phyloP scores from a whole-genome alignment of 2,888 invertebrate genomes.

The Drosophila kuntzei region DNA sequence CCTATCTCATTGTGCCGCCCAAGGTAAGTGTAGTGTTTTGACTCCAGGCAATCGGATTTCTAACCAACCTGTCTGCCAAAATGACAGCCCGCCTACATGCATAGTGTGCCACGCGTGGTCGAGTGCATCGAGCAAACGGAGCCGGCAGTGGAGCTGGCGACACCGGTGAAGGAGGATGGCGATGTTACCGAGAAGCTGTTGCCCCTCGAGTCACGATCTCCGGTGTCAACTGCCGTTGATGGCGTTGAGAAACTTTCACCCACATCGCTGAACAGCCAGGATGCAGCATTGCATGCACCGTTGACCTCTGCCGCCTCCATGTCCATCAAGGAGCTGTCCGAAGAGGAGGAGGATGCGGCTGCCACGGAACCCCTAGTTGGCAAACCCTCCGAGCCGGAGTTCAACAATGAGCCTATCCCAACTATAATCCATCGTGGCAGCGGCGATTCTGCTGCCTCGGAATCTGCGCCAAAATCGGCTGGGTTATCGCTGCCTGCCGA shows the following conservation, averaged over 20 bases:
- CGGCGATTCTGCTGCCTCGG: constrained; percentile 64
- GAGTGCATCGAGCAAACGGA: constrained; percentile 72
- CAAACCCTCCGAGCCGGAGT: constrained; percentile 47
- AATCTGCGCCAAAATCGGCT: constrained; percentile 75
- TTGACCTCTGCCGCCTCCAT: constrained; percentile 75
- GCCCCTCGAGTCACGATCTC: constrained; percentile 51
- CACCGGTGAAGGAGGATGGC: constrained; percentile 43
- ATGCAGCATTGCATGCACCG: constrained; percentile 65
- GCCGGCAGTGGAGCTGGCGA: constrained; percentile 31
- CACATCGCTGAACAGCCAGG: constrained; percentile 72
- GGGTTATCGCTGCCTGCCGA: constrained; percentile 78
- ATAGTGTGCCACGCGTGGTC: constrained; percentile 81
- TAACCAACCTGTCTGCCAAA: background rate
- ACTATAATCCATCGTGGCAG: constrained; percentile 65
- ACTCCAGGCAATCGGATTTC: background rate
- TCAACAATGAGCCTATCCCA: constrained; percentile 27
- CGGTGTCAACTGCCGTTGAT: constrained; percentile 19
- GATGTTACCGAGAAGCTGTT: constrained; percentile 77
- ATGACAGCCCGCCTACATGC: constrained; percentile 64
- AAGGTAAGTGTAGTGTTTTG: constrained; percentile 87
- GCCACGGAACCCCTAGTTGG: constrained; percentile 59
- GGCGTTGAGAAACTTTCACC: constrained; percentile 70
- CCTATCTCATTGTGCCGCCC: constrained; percentile 93
- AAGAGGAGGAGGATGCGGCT: constrained; percentile 77
- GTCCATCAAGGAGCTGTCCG: constrained; percentile 82